Conservation (phyloP, 2,888 invertebrate genomes). For the Quadroppia sp. region DNA sequence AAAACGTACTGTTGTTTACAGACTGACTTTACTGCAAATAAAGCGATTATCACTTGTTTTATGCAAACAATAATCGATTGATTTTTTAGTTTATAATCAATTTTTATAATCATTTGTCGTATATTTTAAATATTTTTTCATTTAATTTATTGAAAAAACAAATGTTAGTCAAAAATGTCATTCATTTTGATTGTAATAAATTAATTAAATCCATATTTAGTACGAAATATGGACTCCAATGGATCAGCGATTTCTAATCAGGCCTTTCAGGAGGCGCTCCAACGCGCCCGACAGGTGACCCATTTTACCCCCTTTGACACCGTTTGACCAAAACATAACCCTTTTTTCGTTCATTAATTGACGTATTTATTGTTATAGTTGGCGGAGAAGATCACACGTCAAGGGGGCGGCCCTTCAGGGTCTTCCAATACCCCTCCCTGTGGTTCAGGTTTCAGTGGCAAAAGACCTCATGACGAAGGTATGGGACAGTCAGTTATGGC, state of each 20-base stretch:
- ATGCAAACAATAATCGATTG: no score
- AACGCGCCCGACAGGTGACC: slow-evolving; percentile 46
- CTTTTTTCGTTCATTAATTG: no score
- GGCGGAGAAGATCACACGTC: slow-evolving; percentile 35
- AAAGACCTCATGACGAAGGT: slow-evolving; percentile 31
- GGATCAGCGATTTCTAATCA: slow-evolving; percentile 35
- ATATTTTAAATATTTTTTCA: background rate
- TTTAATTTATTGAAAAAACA: no score
- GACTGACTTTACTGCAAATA: no score
- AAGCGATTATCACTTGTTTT: no score
- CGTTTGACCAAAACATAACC: no score
- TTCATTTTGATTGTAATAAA: background rate
- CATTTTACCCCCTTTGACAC: background rate
- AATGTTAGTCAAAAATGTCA: no score
- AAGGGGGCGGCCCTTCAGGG: background rate
- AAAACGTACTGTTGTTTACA: no score
- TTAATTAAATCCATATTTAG: background rate
- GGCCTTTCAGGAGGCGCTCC: slow-evolving; percentile 47
- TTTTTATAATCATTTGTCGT: no score
- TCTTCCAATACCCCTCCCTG: background rate
- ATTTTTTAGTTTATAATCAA: no score
- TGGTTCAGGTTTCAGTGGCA: background rate
- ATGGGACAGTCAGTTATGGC: background rate
- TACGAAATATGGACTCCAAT: slow-evolving; percentile 17
- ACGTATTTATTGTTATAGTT: slow-evolving; percentile 23